Conservation (phyloP, 2,888 invertebrate species). For the Mythimna vitellina region DNA sequence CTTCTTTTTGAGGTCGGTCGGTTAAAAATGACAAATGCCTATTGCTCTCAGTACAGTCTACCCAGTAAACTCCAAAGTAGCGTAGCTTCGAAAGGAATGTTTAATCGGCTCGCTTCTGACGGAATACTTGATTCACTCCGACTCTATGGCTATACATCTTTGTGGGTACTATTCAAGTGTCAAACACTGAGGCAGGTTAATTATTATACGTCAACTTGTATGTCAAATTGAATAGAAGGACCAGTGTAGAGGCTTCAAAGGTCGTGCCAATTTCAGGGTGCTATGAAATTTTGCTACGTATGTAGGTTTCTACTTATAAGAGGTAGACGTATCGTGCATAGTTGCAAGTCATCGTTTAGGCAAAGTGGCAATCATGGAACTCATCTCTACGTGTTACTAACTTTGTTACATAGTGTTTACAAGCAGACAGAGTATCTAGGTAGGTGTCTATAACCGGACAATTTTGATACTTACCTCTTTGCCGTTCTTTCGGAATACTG, state of each 20-base stretch:
- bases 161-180: slow-evolving; percentile 26
- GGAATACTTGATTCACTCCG: slow-evolving; percentile 53
- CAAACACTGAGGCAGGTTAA: slow-evolving; percentile 45
- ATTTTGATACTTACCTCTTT: not conserved
- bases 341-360: slow-evolving; percentile 17
- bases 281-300: slow-evolving; percentile 1
- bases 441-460: no score
- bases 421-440: not conserved
- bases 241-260: not conserved
- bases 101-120: slow-evolving; percentile 50
- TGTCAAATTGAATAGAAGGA: slow-evolving; percentile 33
- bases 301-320: no score
- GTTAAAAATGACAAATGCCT: not conserved
- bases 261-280: slow-evolving; percentile 10
- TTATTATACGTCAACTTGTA: slow-evolving; percentile 33
- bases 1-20: no score
- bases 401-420: slow-evolving; percentile 4
- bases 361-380: slow-evolving; percentile 36
- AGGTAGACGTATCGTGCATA: slow-evolving; percentile 1
- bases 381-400: slow-evolving; percentile 14
- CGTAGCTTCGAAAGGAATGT: slow-evolving; percentile 36
- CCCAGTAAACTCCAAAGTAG: slow-evolving; percentile 28
- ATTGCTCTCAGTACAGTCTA: slow-evolving; percentile 28
- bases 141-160: slow-evolving; percentile 9
- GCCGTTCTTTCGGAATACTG: not conserved